Base-by-base conservation (phyloP, 2,797 vertebrate species). In the Rachycentron canadum region DNA sequence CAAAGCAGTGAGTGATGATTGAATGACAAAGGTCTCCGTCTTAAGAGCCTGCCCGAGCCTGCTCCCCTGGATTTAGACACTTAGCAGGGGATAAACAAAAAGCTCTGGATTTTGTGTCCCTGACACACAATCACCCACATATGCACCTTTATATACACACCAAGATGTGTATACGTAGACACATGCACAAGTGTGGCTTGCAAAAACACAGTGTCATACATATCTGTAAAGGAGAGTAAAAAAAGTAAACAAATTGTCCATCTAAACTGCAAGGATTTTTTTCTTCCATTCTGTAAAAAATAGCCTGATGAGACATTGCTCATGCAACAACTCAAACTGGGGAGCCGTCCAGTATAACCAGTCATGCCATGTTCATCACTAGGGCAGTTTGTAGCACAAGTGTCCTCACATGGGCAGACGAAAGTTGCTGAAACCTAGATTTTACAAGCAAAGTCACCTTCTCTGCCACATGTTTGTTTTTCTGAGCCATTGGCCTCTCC, bases 1-100 rank as follows among this genome's bases (percentile, higher is more conserved):
- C 92, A 94, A 94, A 94, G 93, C 75, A 1, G 67, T 73, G 85
- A 60, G 69, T 90, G 89, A 90, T 91, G 90, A 92, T 89, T 88
- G 84, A 88, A 91, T 82, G 85, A 87, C 83, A 89, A 87, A 85
- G 76, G 72, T 66, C 73, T 82, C 17, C 13, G 53, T 81, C 78
- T 84, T 65, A 65, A 85, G 81, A 90, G 86, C 93, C 86, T 94
- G 94, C 76, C 90, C 75, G 10, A 88, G 81, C 92, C 87, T 93
- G 92, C 81, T 85, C 81, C 80, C 65, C 74, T 86, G 87, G 90
- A 89, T 92, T 93, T 86, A 87, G 55, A 83, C 85, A 89, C 91
- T 93, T 89, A 88, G 80, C 59, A 49, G 59, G 59, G 78, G 68
- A 87, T 91, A 81, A 88, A 89, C 79, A 79, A 85, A 86, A 90